Base-by-base conservation (phyloP, 1,140 invertebrate genomes). In the Amyelois transitella region DNA sequence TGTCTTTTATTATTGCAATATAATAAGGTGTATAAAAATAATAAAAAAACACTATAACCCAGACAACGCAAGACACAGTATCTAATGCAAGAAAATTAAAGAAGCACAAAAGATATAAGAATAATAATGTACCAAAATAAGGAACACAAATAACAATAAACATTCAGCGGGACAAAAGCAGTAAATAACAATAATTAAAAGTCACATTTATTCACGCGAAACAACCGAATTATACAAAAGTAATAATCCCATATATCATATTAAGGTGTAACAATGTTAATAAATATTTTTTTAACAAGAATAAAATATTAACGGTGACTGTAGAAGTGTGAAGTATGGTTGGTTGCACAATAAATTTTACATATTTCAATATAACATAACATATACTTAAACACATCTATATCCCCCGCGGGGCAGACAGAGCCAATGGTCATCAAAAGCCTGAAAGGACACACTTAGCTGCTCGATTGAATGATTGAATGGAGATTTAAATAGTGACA, bases 131-230 rank as follows among this genome's bases (percentile, higher is more conserved):
- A 19, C 19, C n/a, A 17, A 17, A 6, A 44, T 44, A 44, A 44
- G 18, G 10, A 44, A 18, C 18, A n/a, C 18, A 45, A 18, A 53
- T 44, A 45, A 53, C 20, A 53, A 53, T 45, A 45, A 22, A n/a
- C 43, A 55, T 48, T 59, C 10, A 53, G 50, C 28, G 43, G 58
- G 63, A 76, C 72, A 83, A 79, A 73, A 75, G 71, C 73, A 70
- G 70, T 77, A 74, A 75, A 78, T 75, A 65, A 77, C 65, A 60
- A 69, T 61, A 65, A 69, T 60, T 70, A 61, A 61, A 69, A 65
- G 53, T 68, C 63, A 57, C 63, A 58, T 70, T 72, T 69, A 71
- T 51, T 72, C 75, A 72, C 19, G 53, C 62, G 57, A 50, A 59
- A 59, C 64, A 55, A 47, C 59, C 62, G 66, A 69, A 80, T 75